Percentiles rank a stretch among this genome's conserved stretches.
Conservation (phyloP, 2,888 invertebrate genomes). For the Mythimna loreyi region DNA sequence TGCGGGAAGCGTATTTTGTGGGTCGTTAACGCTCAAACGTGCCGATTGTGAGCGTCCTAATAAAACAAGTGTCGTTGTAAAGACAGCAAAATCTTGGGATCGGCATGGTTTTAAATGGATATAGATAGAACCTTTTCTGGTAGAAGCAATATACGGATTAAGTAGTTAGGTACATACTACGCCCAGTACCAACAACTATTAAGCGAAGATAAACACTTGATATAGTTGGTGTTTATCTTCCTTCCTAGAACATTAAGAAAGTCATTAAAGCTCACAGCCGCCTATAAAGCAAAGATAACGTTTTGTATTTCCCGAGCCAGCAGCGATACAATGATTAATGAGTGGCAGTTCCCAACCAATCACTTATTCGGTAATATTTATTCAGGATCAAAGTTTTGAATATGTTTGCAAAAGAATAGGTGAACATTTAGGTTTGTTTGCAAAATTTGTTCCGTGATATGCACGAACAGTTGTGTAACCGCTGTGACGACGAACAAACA, state of each 20-base stretch:
- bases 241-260: constrained; percentile 51
- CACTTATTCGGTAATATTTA: constrained; percentile 42
- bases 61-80: constrained; percentile 10
- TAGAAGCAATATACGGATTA: neutral
- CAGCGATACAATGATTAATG: constrained; percentile 41
- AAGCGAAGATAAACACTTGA: constrained; percentile 25
- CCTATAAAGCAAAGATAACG: constrained; percentile 43
- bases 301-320: constrained; percentile 26
- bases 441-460: constrained; percentile 23
- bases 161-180: neutral
- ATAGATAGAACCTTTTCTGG: neutral
- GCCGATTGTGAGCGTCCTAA: constrained; percentile 22
- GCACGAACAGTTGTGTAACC: constrained; percentile 14
- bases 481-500: constrained; percentile 46
- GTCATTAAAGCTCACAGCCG: constrained; percentile 41
- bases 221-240: constrained; percentile 40
- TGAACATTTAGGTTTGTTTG: constrained; percentile 19
- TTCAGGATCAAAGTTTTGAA: constrained; percentile 27
- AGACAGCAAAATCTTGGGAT: constrained; percentile 1
- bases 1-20: constrained; percentile 41
- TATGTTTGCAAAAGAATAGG: constrained; percentile 19
- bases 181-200: constrained; percentile 21
- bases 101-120: neutral
- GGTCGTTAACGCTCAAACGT: constrained; percentile 45
- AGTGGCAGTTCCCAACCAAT: constrained; percentile 20